Conservation (phyloP, 2,113 vertebrate species). For the Elephantulus edwardii region DNA sequence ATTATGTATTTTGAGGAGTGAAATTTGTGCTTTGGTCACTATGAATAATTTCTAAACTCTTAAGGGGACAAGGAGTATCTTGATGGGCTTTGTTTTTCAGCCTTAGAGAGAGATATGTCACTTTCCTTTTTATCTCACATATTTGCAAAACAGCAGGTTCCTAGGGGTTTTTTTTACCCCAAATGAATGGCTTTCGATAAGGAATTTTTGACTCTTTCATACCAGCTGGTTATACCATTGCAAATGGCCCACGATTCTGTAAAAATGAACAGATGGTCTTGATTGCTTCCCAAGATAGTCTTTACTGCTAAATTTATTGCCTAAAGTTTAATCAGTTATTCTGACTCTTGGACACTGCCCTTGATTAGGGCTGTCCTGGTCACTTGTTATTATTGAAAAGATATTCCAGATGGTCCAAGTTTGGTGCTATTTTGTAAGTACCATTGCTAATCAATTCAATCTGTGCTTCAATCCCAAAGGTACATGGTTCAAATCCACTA, state of each 20-base stretch:
- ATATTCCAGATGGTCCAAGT: not conserved
- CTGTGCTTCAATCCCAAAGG: no score
- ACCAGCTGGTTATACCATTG: not conserved
- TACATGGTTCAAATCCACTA: no score
- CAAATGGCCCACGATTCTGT: not conserved
- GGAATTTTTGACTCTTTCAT: not conserved
- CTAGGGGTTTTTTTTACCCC: not conserved
- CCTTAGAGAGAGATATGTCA: not conserved
- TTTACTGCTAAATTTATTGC: not conserved
- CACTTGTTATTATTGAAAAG: not conserved
- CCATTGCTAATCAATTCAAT: not conserved
- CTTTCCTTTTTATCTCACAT: slow-evolving; percentile 26
- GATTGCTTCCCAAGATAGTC: not conserved
- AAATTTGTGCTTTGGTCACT: not conserved
- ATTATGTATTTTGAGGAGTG: slow-evolving; percentile 3
- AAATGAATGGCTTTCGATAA: not conserved
- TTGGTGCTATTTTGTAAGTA: not conserved
- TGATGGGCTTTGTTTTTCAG: not conserved
- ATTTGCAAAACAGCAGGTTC: not conserved
- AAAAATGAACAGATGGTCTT: not conserved
- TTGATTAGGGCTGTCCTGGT: not conserved
- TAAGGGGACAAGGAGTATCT: not conserved
- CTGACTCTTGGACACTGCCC: not conserved
- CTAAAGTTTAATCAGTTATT: not conserved
- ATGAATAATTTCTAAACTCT: not conserved